Evolutionary conservation across 2,888 invertebrate species (phyloP).

Genomic region (Dynastes hyllus): DNA sequence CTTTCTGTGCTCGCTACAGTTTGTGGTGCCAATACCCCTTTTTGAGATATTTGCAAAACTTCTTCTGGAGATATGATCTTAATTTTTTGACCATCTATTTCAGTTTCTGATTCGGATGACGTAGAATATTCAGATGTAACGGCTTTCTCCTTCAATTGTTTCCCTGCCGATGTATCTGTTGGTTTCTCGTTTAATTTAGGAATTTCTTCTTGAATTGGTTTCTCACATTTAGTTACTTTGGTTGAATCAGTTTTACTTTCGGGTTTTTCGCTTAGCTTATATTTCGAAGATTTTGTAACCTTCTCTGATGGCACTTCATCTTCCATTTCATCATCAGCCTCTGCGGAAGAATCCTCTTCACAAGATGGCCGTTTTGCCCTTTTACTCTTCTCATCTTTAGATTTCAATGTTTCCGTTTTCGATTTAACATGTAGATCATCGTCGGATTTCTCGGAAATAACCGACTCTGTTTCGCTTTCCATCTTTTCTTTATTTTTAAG

Average conservation of each 20-base stretch:
- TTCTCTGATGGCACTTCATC: slow-evolving; percentile 70
- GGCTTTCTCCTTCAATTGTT: slow-evolving; percentile 51
- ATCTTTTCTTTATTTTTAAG: slow-evolving; percentile 62
- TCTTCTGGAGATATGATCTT: slow-evolving; percentile 70
- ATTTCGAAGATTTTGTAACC: slow-evolving; percentile 46
- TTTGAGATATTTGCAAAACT: slow-evolving; percentile 59
- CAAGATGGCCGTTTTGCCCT: slow-evolving; percentile 70
- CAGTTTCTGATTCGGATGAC: slow-evolving; percentile 70
- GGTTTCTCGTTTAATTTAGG: slow-evolving; percentile 12
- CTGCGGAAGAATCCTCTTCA: slow-evolving; percentile 78
- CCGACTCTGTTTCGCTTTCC: slow-evolving; percentile 63
- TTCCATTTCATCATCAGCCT: slow-evolving; percentile 81
- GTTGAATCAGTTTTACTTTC: slow-evolving; percentile 40
- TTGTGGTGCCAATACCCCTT: slow-evolving; percentile 15
- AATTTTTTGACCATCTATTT: slow-evolving; percentile 71
- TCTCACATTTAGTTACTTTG: slow-evolving; percentile 58
- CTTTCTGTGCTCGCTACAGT: neutral
- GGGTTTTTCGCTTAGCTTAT: slow-evolving; percentile 50
- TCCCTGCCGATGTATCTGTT: slow-evolving; percentile 48
- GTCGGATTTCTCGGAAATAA: slow-evolving; percentile 66
- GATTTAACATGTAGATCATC: slow-evolving; percentile 60
- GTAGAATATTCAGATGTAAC: slow-evolving; percentile 61
- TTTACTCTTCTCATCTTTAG: slow-evolving; percentile 62
- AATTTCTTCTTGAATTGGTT: slow-evolving; percentile 51
- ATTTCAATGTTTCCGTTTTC: slow-evolving; percentile 53